Evolutionary conservation across 1,140 invertebrate genomes (phyloP).

Genomic region (Drosophila pandora): DNA sequence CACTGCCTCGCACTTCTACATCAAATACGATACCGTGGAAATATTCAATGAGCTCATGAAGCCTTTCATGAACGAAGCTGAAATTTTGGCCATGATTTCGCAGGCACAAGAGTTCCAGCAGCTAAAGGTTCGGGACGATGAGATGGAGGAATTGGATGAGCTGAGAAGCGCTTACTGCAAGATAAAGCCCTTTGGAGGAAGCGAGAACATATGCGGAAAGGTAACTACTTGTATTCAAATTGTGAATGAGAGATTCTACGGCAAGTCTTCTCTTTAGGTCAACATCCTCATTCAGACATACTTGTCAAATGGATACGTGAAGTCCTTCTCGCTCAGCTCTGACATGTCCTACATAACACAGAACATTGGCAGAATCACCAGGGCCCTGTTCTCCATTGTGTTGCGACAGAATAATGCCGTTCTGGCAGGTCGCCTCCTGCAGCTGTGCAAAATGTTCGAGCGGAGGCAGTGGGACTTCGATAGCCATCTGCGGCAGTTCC

Average conservation of each 20-base stretch:
- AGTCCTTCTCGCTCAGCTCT: conserved; percentile 95
- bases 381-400: conserved; percentile 97
- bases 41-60: conserved; percentile 93
- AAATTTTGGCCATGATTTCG: conserved; percentile 95
- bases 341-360: conserved; percentile 97
- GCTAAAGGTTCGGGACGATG: conserved; percentile 97
- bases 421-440: conserved; percentile 92
- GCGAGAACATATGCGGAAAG: conserved; percentile 97
- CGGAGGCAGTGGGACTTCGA: conserved; percentile 94
- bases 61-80: conserved; percentile 93
- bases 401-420: conserved; percentile 95
- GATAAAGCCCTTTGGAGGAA: conserved; percentile 90
- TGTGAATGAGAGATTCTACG: background rate
- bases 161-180: conserved; percentile 90
- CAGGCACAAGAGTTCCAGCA: conserved; percentile 97
- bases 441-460: conserved; percentile 95
- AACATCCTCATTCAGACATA: conserved; percentile 98
- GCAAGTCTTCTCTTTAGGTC: conserved; percentile 32
- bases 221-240: conserved; percentile 84
- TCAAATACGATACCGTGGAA: conserved; percentile 98
- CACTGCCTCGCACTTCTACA: conserved; percentile 98
- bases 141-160: conserved; percentile 94
- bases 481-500: conserved; percentile 94
- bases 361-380: conserved; percentile 95
- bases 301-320: conserved; percentile 91